Percentiles rank a stretch among this genome's conserved stretches.
Evolutionary conservation across 2,797 vertebrate species (phyloP).

Genomic region (Manis javanica): DNA sequence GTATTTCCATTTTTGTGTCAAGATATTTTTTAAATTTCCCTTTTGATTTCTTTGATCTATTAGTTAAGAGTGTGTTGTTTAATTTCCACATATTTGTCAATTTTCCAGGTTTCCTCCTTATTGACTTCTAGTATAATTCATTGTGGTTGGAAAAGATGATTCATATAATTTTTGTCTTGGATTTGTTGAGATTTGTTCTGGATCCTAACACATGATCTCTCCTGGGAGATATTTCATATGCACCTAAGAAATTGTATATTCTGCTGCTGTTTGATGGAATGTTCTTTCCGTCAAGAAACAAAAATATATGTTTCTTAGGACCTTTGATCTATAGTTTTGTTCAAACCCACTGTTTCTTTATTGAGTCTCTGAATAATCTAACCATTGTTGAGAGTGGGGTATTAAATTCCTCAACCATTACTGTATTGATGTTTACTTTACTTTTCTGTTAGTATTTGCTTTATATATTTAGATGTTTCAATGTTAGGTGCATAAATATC

Average conservation of each 20-base stretch:
- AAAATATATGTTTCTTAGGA: not conserved
- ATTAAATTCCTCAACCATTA: not conserved
- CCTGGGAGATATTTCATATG: not conserved
- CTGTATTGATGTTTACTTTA: not conserved
- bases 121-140: not conserved
- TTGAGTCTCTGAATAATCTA: not conserved
- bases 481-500: not conserved
- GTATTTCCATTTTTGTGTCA: not conserved
- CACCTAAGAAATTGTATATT: not conserved
- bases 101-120: not conserved
- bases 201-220: not conserved
- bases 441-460: not conserved
- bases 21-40: not conserved
- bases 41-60: not conserved
- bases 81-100: not conserved
- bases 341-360: not conserved
- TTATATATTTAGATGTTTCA: not conserved
- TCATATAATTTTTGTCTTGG: not conserved
- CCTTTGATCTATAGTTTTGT: not conserved
- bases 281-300: not conserved
- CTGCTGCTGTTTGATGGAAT: not conserved
- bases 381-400: not conserved
- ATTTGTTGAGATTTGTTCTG: not conserved
- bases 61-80: not conserved
- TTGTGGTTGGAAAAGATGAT: not conserved